Conservation (phyloP, 2,113 vertebrate species). For the Caranx ignobilis region DNA sequence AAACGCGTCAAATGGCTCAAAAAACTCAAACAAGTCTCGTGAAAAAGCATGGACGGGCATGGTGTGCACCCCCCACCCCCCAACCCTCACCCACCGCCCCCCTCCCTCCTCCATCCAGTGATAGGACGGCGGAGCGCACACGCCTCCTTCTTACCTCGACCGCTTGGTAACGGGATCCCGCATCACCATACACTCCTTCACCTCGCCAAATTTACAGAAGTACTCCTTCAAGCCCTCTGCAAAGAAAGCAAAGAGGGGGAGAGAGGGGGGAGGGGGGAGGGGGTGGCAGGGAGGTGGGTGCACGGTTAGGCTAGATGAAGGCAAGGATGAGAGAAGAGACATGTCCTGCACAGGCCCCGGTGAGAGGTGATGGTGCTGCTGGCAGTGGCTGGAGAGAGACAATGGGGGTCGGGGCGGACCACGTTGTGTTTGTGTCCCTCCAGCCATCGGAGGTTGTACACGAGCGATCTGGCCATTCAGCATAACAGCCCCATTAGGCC, state of each 20-base stretch:
- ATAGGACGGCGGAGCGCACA: slow-evolving; percentile 76
- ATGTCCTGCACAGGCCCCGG: slow-evolving; percentile 28
- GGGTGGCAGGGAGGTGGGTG: background rate
- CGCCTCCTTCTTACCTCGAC: slow-evolving; percentile 92
- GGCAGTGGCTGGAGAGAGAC: slow-evolving; percentile 54
- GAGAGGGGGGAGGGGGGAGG: background rate
- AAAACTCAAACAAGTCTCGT: background rate
- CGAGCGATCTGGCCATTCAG: slow-evolving; percentile 47
- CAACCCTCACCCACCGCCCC: no score
- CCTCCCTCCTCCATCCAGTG: slow-evolving; percentile 33
- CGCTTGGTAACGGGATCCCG: slow-evolving; percentile 98
- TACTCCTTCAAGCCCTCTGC: slow-evolving; percentile 97
- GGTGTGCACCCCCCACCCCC: slow-evolving; percentile 26
- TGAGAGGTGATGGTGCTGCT: slow-evolving; percentile 28
- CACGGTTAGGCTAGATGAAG: background rate
- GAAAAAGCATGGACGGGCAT: slow-evolving; percentile 40
- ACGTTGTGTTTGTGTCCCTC: slow-evolving; percentile 74
- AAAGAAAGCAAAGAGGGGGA: slow-evolving; percentile 10
- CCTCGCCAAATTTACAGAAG: slow-evolving; percentile 98
- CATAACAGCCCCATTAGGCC: slow-evolving; percentile 57
- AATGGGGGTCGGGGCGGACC: slow-evolving; percentile 71
- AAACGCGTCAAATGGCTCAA: no score
- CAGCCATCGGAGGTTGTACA: slow-evolving; percentile 33
- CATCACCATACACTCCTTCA: slow-evolving; percentile 99
- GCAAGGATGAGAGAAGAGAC: background rate